Conservation (phyloP, 2,113 vertebrate genomes). For the Oriolus oriolus region DNA sequence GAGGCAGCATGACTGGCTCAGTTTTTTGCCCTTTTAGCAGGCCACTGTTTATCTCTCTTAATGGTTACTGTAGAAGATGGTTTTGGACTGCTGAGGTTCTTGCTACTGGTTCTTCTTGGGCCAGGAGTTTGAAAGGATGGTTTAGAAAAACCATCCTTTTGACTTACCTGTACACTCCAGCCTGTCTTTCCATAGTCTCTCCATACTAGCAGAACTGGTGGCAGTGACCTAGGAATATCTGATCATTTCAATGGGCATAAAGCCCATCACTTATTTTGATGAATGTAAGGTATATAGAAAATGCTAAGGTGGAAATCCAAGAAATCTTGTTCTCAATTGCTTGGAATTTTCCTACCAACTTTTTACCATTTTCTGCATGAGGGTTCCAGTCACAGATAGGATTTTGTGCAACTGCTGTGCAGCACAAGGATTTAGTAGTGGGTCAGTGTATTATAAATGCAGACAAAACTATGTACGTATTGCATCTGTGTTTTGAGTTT, state of each 20-base stretch:
- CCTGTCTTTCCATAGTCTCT: not conserved
- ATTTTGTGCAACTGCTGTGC: not conserved
- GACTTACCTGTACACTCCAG: accelerated
- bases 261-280: not conserved
- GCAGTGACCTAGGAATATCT: not conserved
- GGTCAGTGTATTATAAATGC: not conserved
- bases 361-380: not conserved
- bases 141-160: not conserved
- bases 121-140: not conserved
- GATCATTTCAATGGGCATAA: not conserved
- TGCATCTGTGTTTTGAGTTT: not conserved
- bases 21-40: not conserved
- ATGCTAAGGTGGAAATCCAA: not conserved
- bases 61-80: not conserved
- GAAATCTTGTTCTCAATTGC: not conserved
- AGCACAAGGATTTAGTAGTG: not conserved
- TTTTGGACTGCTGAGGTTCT: not conserved
- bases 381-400: not conserved
- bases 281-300: not conserved
- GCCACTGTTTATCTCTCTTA: not conserved
- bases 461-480: not conserved
- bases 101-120: not conserved
- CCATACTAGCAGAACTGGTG: not conserved
- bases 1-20: accelerated
- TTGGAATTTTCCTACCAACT: not conserved